Percentiles rank a stretch among this genome's conserved stretches.
These are phyloP conservation scores for Melopsittacus undulatus DNA, from an alignment of 2,797 vertebrate genomes.

Conservation along the genomic window DNA sequence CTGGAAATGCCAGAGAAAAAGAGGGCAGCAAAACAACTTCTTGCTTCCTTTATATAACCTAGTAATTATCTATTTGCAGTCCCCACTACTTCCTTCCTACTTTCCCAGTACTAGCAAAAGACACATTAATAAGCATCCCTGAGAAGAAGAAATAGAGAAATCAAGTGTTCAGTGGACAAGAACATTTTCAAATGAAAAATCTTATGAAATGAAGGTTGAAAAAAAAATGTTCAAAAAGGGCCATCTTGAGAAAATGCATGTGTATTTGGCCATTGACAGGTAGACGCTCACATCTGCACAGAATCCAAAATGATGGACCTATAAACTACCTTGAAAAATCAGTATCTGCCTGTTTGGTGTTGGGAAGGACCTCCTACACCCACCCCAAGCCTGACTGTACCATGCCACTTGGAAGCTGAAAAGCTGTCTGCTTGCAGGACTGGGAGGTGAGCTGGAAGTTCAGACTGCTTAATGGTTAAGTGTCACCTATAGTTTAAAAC, in stretches of 20 bases:
- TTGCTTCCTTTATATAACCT: not conserved
- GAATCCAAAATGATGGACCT: not conserved
- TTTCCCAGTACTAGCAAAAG: not conserved
- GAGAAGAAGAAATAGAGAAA: not conserved
- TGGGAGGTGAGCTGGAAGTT: not conserved
- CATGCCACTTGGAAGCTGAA: not conserved
- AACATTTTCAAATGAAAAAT: not conserved
- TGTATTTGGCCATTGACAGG: not conserved
- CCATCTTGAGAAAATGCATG: not conserved
- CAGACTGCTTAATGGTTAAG: not conserved
- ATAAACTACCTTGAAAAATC: not conserved
- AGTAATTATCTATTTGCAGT: not conserved
- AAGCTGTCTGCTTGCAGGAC: not conserved
- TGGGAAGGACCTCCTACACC: not conserved
- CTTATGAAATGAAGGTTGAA: not conserved
- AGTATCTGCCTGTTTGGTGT: not conserved
- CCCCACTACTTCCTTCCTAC: not conserved
- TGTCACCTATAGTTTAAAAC: not conserved
- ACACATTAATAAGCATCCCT: not conserved
- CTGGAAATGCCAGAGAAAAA: not conserved
- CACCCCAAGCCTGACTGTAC: not conserved
- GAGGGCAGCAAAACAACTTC: not conserved
- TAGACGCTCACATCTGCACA: not conserved
- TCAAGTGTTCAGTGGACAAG: not conserved
- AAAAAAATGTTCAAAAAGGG: not conserved